phyloP scores from a whole-genome alignment of 2,113 vertebrate genomes.

The Psittacula cyanocephala region DNA sequence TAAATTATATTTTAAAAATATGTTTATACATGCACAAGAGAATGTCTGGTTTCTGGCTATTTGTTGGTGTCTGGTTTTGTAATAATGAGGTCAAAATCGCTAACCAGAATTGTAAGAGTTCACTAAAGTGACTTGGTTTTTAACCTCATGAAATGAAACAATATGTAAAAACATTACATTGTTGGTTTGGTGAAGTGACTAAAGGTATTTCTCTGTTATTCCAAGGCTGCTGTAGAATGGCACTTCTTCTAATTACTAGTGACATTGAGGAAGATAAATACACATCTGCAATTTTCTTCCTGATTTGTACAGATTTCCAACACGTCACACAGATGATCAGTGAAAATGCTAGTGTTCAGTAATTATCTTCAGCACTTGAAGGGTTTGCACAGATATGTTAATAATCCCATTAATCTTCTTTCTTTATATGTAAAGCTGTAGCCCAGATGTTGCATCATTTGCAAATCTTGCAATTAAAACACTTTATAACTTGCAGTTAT shows the following conservation, averaged over 20 bases:
- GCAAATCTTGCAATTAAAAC: constrained; percentile 83
- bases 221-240: background rate
- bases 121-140: background rate
- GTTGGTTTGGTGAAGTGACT: background rate
- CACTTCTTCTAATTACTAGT: background rate
- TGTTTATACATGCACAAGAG: background rate
- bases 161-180: background rate
- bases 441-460: constrained; percentile 86
- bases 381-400: constrained; percentile 80
- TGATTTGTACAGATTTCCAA: background rate
- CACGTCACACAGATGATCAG: background rate
- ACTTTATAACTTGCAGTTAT: constrained; percentile 78
- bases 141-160: background rate
- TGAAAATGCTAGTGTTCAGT: constrained; percentile 61
- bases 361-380: constrained; percentile 76
- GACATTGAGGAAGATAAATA: background rate
- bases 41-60: background rate
- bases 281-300: constrained; percentile 10
- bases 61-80: background rate
- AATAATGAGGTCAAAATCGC: background rate
- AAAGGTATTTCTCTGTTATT: background rate
- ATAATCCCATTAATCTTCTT: constrained; percentile 84
- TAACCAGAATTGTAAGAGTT: background rate
- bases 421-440: constrained; percentile 78
- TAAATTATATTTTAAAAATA: background rate